These are phyloP conservation scores for Cephalopachus bancanus DNA, from an alignment of 2,797 vertebrate genomes.

Conservation along the genomic window DNA sequence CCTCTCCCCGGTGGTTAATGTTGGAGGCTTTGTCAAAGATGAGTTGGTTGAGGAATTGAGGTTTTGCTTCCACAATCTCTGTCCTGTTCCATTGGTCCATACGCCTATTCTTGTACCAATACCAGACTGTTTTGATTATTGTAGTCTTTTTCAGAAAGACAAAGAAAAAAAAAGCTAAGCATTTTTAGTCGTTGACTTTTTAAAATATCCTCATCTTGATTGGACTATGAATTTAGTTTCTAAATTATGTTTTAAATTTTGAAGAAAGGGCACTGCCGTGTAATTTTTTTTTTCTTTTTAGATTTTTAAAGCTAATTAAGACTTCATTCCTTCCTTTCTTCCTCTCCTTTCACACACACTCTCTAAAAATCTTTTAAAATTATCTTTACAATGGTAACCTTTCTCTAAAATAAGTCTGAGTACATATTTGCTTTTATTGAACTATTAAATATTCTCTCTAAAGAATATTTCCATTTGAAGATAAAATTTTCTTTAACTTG, in stretches of 20 bases:
- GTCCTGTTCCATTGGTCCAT: too few species aligned
- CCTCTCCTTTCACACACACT: background rate
- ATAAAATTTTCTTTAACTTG: background rate
- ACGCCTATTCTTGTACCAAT: too few species aligned
- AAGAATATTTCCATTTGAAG: background rate
- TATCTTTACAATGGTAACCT: background rate
- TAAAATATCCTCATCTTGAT: slow-evolving; percentile 7
- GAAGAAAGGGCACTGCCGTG: background rate
- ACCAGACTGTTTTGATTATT: too few species aligned
- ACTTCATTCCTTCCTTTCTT: background rate
- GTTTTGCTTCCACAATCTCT: too few species aligned
- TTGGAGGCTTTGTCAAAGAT: too few species aligned
- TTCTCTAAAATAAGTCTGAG: background rate
- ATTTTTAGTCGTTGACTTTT: background rate
- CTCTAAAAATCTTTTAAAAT: background rate
- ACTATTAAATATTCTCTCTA: background rate
- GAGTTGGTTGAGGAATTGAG: too few species aligned
- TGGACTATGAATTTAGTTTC: background rate
- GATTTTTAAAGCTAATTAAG: too few species aligned
- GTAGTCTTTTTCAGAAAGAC: background rate
- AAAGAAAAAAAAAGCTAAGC: background rate
- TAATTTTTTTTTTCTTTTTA: background rate
- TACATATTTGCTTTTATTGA: background rate
- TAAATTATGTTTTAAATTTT: slow-evolving; percentile 34
- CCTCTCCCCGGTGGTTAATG: too few species aligned